These are phyloP conservation scores for Furcula furcula DNA, from an alignment of 2,888 invertebrate species.

Conservation along the genomic window DNA sequence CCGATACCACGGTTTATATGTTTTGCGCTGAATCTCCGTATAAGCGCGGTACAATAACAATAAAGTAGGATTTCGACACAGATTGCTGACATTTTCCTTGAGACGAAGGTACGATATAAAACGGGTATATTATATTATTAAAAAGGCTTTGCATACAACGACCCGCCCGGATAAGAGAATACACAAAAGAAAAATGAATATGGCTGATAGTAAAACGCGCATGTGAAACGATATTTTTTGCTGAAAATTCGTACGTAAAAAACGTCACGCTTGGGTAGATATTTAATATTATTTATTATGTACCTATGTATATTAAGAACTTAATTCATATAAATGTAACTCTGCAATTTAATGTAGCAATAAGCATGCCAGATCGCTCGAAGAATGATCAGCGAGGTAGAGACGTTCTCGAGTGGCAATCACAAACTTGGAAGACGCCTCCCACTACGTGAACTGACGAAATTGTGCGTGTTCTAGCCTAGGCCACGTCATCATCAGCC, in stretches of 20 bases:
- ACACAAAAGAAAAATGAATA: constrained; percentile 34
- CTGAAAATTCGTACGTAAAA: not conserved
- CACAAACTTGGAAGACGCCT: too few species aligned
- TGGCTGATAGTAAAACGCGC: constrained; percentile 15
- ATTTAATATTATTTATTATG: too few species aligned
- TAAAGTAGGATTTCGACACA: constrained; percentile 72
- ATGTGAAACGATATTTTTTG: not conserved
- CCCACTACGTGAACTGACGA: too few species aligned
- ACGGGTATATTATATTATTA: constrained; percentile 63
- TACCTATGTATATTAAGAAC: too few species aligned
- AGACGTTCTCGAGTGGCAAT: too few species aligned
- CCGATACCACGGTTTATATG: constrained; percentile 70
- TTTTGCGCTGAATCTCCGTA: constrained; percentile 59
- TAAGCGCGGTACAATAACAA: constrained; percentile 75
- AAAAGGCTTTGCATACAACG: constrained; percentile 66
- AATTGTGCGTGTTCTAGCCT: too few species aligned
- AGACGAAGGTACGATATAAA: constrained; percentile 63
- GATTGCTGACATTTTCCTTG: constrained; percentile 74
- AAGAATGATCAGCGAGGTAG: too few species aligned
- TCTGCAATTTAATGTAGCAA: too few species aligned
- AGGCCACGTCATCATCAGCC: too few species aligned
- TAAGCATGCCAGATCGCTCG: too few species aligned
- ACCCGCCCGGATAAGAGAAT: constrained; percentile 36
- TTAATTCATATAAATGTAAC: too few species aligned
- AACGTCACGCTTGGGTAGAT: not conserved